Base-by-base conservation (phyloP, 1,140 invertebrate genomes). In the Zaprionus capensis region DNA sequence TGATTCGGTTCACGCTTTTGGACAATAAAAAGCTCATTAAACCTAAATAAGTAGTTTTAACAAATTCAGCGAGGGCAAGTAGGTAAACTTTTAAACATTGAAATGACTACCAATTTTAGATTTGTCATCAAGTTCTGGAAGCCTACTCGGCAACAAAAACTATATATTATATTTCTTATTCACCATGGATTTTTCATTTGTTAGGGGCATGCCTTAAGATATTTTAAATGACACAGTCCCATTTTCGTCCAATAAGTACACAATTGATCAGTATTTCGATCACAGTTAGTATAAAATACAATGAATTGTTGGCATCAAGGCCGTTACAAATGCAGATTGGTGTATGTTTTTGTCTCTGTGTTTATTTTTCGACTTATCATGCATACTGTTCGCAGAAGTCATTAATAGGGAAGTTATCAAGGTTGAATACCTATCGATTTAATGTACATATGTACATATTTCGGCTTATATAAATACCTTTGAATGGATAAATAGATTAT, bases 371-470 rank as follows among this genome's bases (percentile, higher is more conserved):
- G 67, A 67, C 59, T 74, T 81, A 73, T 59, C 55, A n/a, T 38
- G 46, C 49, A 24, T 24, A 66, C 34, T 76, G 67, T 69, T 67
- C 31, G 53, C 53, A 78, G 78, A 62, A 46, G 24, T 36, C 41
- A 71, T 81, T 79, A 69, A 86, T 79, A 69, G 76, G 80, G 80
- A 82, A 87, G 76, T 68, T 85, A 79, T 86, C 68, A 85, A 82
- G 82, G 82, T 56, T 70, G 20, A 65, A 44, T 81, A 65, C 56
- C 78, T 73, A 73, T 82, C 80, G 65, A 61, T 61, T 70, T 31
- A 65, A 53, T 75, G 51, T 51, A 73, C 15, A 44, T 49, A 73
- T 15, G 46, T 49, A 70, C 51, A 62, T 56, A 62, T 65, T 56
- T 71, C 28, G 56, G 71, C 46, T 64, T 69, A 58, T 71, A 59